Base-by-base conservation (phyloP, 2,797 vertebrate genomes). In the Rhinoraja longicauda region DNA sequence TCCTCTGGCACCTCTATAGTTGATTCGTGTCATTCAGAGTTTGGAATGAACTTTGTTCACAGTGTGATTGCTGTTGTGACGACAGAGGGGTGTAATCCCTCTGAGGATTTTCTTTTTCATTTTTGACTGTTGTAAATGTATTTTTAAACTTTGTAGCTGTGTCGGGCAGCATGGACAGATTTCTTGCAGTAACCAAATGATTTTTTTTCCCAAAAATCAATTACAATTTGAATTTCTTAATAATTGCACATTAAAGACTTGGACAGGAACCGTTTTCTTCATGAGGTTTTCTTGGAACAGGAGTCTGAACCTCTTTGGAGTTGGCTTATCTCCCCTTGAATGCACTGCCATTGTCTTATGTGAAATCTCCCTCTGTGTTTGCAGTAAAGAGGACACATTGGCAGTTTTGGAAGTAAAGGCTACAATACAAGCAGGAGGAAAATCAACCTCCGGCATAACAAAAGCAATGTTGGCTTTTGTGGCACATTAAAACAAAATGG, bases 391-490 rank as follows among this genome's bases (percentile, higher is more conserved):
- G 84, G 84, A 67, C 59, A 67, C n/a, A 29, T 86, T 88, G 84
- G 84, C 84, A 67, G 62, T 88, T 88, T 88, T 62, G n/a, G 84
- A 88, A 88, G 19, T n/a, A n/a, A 88, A 32, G 70, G 90, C 90
- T 73, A 53, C 67, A 92, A 73, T 73, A 53, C 67, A 92, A 73
- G 70, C 90, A 92, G 90, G 70, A 92, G 70, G 90, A 72, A 92
- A 9, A 75, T 75, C 70, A 29, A 92, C 67, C 70, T 92, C 90
- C 72, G 92, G 15, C 64, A 17, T 91, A 75, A 88, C 84, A 88
- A 88, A 92, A 92, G 70, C 90, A 73, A 70, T 96, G 96, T 96
- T 97, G 97, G 97, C 97, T 97, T 97, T 97, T 95, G 97, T 97
- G 97, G 97, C 96, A 96, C 96, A 95, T 97, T 97, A 92, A 92